Conservation (phyloP, 2,888 invertebrate genomes). For the Sminthurides aquaticus region DNA sequence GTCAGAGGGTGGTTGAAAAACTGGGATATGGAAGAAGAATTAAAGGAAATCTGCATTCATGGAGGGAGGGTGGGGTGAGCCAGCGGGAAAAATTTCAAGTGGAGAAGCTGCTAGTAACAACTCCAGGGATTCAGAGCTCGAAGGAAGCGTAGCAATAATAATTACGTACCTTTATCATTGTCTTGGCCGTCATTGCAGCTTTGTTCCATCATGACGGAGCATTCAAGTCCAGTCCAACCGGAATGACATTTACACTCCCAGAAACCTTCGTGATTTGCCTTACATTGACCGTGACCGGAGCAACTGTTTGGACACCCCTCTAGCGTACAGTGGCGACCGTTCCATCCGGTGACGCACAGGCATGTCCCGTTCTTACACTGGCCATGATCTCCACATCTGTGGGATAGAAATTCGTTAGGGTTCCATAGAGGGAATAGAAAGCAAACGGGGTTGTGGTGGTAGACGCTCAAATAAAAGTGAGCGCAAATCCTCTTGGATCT, state of each 20-base stretch:
- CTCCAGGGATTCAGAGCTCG: too few relatives aligned
- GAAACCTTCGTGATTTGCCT: slow-evolving; percentile 68
- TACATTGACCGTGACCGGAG: slow-evolving; percentile 87
- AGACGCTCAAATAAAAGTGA: too few relatives aligned
- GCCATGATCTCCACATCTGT: slow-evolving; percentile 88
- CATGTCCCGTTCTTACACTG: slow-evolving; percentile 98
- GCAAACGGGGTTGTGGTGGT: too few relatives aligned
- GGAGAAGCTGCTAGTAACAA: too few relatives aligned
- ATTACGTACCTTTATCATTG: slow-evolving; percentile 88
- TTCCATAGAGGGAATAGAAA: not conserved
- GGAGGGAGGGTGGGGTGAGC: too few relatives aligned
- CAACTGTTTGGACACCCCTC: slow-evolving; percentile 87
- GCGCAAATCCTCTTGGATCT: too few relatives aligned
- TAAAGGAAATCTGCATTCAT: too few relatives aligned
- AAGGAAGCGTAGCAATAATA: too few relatives aligned
- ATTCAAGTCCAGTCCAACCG: slow-evolving; percentile 92
- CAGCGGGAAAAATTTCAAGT: too few relatives aligned
- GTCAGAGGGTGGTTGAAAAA: too few relatives aligned
- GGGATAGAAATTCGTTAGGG: not conserved
- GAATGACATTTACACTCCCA: slow-evolving; percentile 94
- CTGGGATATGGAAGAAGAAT: too few relatives aligned
- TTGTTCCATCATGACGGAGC: slow-evolving; percentile 83
- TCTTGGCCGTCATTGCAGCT: slow-evolving; percentile 90
- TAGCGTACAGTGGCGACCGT: slow-evolving; percentile 93
- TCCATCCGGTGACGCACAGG: slow-evolving; percentile 92